These are phyloP conservation scores for Hypomecis punctinalis DNA, from an alignment of 2,888 invertebrate species.

Conservation along the genomic window DNA sequence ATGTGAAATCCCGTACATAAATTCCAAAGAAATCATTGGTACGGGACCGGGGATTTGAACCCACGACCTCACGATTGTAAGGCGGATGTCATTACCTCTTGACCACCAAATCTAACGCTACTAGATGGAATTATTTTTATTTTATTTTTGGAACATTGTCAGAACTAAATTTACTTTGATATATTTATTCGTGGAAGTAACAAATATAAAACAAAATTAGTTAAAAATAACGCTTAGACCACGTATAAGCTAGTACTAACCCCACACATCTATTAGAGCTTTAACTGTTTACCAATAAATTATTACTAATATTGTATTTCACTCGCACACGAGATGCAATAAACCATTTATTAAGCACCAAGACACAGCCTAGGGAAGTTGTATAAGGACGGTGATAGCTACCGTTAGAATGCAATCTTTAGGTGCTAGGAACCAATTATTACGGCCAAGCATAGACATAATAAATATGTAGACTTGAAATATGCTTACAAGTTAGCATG, in stretches of 20 bases:
- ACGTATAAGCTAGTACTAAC: not conserved
- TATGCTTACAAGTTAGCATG: not conserved
- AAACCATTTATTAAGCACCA: constrained; percentile 14
- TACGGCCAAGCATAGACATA: not conserved
- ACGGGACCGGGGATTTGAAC: no score
- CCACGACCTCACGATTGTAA: no score
- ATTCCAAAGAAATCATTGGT: no score
- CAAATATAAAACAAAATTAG: no score
- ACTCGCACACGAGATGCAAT: constrained; percentile 6
- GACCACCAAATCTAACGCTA: no score
- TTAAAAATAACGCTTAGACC: not conserved
- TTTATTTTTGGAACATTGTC: no score
- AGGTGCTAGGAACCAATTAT: not conserved
- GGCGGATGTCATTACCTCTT: no score
- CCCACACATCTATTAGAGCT: constrained; percentile 11
- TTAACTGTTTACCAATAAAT: constrained; percentile 13
- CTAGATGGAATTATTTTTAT: no score
- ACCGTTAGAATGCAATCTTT: constrained; percentile 21
- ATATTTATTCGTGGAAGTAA: no score
- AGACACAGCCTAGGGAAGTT: constrained; percentile 7
- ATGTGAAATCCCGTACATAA: no score
- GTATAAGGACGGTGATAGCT: constrained; percentile 6
- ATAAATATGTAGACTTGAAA: not conserved
- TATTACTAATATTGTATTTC: constrained; percentile 6
- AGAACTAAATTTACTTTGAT: no score